Evolutionary conservation across 2,113 vertebrate genomes (phyloP).

Genomic region (Scytalopus superciliaris): DNA sequence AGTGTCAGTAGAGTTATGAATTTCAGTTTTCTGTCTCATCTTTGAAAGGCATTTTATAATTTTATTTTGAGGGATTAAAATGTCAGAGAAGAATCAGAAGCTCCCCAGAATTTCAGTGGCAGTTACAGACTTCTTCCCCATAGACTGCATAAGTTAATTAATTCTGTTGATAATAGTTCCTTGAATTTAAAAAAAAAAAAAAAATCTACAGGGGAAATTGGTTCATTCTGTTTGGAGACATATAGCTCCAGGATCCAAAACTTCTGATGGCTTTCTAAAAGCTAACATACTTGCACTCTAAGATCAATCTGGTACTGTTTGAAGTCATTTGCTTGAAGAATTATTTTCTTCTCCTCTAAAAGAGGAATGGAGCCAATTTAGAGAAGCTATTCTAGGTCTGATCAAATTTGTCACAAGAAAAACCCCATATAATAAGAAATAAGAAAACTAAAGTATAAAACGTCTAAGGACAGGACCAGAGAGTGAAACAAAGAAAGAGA

Average conservation of each 20-base stretch:
- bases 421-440: background rate
- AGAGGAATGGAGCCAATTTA: background rate
- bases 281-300: background rate
- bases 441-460: background rate
- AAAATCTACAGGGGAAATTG: background rate
- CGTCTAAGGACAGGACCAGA: background rate
- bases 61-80: background rate
- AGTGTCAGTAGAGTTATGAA: background rate
- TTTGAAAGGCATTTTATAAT: background rate
- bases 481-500: background rate
- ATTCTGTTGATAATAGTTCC: background rate
- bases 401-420: background rate
- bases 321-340: background rate
- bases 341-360: background rate
- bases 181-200: background rate
- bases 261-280: background rate
- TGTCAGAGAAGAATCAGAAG: background rate
- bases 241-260: background rate
- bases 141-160: background rate
- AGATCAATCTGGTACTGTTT: background rate
- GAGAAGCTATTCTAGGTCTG: background rate
- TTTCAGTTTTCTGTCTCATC: background rate
- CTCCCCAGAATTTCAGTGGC: background rate
- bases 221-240: background rate
- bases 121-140: background rate